Percentiles rank a stretch among this genome's conserved stretches.
Conservation (phyloP, 2,113 vertebrate genomes). For the Euleptes europaea region DNA sequence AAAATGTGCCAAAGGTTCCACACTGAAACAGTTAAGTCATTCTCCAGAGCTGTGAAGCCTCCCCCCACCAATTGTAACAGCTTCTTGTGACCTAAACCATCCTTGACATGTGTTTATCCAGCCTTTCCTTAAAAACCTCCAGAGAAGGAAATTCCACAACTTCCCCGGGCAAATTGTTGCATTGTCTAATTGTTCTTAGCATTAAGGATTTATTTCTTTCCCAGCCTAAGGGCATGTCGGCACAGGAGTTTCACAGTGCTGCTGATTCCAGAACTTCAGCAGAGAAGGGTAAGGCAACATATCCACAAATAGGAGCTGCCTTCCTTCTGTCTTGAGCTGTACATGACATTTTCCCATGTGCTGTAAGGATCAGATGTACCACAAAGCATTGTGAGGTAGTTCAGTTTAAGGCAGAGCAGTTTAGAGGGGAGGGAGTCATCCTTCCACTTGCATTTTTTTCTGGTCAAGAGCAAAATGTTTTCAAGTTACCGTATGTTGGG, state of each 20-base stretch:
- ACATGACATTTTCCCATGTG: neutral
- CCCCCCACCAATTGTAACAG: neutral
- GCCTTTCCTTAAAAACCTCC: neutral
- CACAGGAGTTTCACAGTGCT: neutral
- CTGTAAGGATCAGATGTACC: neutral
- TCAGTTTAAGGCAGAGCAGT: neutral
- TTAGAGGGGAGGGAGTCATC: neutral
- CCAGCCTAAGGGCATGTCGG: neutral
- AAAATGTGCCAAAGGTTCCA: neutral
- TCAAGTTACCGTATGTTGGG: neutral
- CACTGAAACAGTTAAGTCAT: slow-evolving; percentile 1
- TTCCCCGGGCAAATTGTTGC: neutral
- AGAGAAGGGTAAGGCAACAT: neutral
- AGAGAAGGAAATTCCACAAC: neutral
- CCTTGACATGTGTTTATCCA: slow-evolving; percentile 1
- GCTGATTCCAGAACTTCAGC: neutral
- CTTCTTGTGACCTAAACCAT: neutral
- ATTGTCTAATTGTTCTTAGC: neutral
- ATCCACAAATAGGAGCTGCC: neutral
- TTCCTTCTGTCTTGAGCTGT: neutral
- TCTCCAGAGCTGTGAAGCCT: neutral
- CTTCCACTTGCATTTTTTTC: neutral
- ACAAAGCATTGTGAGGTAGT: neutral
- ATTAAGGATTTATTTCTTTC: neutral
- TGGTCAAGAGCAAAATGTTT: neutral